phyloP scores from a whole-genome alignment of 2,113 vertebrate genomes.

The Gobio gobio region DNA sequence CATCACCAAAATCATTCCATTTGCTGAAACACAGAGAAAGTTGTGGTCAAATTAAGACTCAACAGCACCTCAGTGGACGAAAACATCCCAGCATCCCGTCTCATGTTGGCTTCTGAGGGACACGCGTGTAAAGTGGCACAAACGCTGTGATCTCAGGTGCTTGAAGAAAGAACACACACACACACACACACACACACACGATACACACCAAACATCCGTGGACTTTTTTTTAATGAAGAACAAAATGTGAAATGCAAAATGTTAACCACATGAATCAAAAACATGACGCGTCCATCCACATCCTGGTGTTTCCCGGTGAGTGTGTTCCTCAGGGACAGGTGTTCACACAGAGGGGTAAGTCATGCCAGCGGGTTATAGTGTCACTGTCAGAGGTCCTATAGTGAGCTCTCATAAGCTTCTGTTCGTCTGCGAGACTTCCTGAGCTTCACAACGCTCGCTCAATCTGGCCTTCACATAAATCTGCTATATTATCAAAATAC shows the following conservation, averaged over 20 bases:
- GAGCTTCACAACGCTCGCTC: slow-evolving; percentile 55
- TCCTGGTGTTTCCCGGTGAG: slow-evolving; percentile 40
- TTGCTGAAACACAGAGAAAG: too few relatives aligned
- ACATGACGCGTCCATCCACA: slow-evolving; percentile 39
- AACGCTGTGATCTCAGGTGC: too few relatives aligned
- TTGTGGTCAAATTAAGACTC: too few relatives aligned
- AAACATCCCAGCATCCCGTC: too few relatives aligned
- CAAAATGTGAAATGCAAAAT: slow-evolving; percentile 60
- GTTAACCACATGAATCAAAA: slow-evolving; percentile 55
- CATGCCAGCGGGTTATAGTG: slow-evolving; percentile 48
- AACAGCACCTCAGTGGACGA: too few relatives aligned
- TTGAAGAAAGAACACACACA: background rate
- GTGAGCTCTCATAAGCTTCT: slow-evolving; percentile 34
- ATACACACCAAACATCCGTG: slow-evolving; percentile 42
- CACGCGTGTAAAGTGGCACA: too few relatives aligned
- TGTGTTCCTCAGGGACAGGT: slow-evolving; percentile 52
- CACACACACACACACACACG: background rate
- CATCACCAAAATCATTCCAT: too few relatives aligned
- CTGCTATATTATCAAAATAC: slow-evolving; percentile 72
- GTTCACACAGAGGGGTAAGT: slow-evolving; percentile 54
- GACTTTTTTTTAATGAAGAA: slow-evolving; percentile 61
- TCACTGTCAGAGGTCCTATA: slow-evolving; percentile 33
- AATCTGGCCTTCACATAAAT: slow-evolving; percentile 44
- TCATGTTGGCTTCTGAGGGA: too few relatives aligned
- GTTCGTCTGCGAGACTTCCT: slow-evolving; percentile 53